Evolutionary conservation across 1,140 invertebrate species (phyloP).

Genomic region (Propsilocerus akamusi): DNA sequence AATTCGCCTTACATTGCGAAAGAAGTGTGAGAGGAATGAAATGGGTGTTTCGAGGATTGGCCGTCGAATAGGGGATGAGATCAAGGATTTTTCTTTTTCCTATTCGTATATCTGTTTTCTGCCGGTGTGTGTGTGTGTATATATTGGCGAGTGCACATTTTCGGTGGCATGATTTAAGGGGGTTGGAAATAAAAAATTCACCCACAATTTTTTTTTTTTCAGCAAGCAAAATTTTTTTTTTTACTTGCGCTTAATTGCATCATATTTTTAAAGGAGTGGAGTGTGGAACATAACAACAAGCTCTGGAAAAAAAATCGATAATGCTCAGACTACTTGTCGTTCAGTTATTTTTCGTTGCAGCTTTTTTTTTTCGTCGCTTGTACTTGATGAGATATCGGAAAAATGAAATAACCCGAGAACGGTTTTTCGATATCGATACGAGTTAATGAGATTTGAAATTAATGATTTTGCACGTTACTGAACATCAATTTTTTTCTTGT

Average conservation of each 20-base stretch:
- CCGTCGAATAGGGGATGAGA: background rate
- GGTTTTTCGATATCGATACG: too few relatives aligned
- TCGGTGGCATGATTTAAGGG: too few relatives aligned
- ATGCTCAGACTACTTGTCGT: slow-evolving; percentile 1
- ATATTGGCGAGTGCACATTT: too few relatives aligned
- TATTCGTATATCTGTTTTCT: background rate
- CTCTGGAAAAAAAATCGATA: slow-evolving; percentile 3
- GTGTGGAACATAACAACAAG: too few relatives aligned
- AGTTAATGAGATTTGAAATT: too few relatives aligned
- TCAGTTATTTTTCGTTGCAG: background rate
- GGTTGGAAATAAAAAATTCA: too few relatives aligned
- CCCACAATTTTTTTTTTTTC: background rate
- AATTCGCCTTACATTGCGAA: too few relatives aligned
- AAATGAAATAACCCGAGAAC: too few relatives aligned
- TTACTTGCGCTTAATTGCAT: slow-evolving; percentile 2
- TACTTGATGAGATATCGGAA: too few relatives aligned
- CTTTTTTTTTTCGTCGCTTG: too few relatives aligned
- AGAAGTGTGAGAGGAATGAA: background rate
- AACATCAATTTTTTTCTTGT: too few relatives aligned
- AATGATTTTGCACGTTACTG: too few relatives aligned
- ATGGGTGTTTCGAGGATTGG: background rate
- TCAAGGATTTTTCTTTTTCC: background rate
- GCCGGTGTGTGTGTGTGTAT: background rate
- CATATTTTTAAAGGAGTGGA: background rate
- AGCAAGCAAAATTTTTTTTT: background rate